Evolutionary conservation across 1,140 invertebrate genomes (phyloP).

Genomic region (Phymorhynchus buccinoides): DNA sequence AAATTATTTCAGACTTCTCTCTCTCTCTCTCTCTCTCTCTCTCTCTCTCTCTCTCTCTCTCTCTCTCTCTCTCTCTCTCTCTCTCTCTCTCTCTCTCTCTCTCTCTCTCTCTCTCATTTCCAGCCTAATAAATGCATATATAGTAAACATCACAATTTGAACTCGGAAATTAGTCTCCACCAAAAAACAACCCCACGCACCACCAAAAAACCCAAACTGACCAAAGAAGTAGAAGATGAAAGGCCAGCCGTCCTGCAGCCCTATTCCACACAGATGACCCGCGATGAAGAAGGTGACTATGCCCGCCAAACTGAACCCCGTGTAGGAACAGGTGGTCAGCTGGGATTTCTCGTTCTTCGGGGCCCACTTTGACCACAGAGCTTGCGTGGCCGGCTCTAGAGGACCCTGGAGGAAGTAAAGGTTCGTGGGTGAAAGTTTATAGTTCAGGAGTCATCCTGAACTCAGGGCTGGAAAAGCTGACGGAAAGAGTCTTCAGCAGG

Average conservation of each 20-base stretch:
- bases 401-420: slow-evolving; percentile 40
- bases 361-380: slow-evolving; percentile 47
- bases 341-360: slow-evolving; percentile 48
- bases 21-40: slow-evolving; percentile 8
- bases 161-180: too few species aligned
- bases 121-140: too few species aligned
- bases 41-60: not conserved
- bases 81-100: not conserved
- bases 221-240: slow-evolving; percentile 63
- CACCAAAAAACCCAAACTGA: too few species aligned
- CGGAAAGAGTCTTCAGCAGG: too few species aligned
- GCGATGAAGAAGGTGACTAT: slow-evolving; percentile 57
- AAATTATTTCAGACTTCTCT: too few species aligned
- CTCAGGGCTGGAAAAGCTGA: too few species aligned
- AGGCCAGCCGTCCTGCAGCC: slow-evolving; percentile 53
- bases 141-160: too few species aligned
- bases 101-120: not conserved
- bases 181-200: too few species aligned
- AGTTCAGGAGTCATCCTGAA: too few species aligned
- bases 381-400: slow-evolving; percentile 44
- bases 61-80: not conserved
- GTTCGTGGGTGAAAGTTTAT: too few species aligned
- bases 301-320: slow-evolving; percentile 54
- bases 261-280: slow-evolving; percentile 54
- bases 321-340: slow-evolving; percentile 49